Conservation (phyloP, 2,888 invertebrate species). For the Anthoptus insignis region DNA sequence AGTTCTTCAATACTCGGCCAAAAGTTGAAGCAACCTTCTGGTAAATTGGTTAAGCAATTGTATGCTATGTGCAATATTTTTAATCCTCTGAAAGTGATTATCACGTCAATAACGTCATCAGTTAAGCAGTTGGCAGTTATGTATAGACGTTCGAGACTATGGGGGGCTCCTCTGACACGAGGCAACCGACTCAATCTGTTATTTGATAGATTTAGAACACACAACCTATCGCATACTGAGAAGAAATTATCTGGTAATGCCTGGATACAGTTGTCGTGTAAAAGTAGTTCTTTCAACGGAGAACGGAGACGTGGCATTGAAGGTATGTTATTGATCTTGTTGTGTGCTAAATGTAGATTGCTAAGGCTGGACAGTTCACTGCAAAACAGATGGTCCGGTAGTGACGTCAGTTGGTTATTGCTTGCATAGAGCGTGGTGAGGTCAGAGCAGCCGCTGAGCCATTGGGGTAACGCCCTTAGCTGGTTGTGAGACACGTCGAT, state of each 20-base stretch:
- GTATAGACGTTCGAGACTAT: constrained; percentile 89
- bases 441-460: constrained; percentile 91
- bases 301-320: constrained; percentile 88
- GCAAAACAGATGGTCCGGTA: constrained; percentile 92
- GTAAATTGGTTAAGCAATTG: constrained; percentile 91
- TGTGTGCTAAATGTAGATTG: constrained; percentile 92
- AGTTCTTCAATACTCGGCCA: constrained; percentile 95
- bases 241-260: constrained; percentile 93
- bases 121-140: constrained; percentile 93
- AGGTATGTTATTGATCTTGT: constrained; percentile 91
- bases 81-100: constrained; percentile 89
- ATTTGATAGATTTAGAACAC: constrained; percentile 92
- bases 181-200: constrained; percentile 92
- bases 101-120: constrained; percentile 89
- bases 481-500: constrained; percentile 94
- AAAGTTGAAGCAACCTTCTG: constrained; percentile 91
- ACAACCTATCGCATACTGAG: constrained; percentile 88
- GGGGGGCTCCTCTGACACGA: constrained; percentile 87
- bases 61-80: constrained; percentile 92
- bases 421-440: constrained; percentile 91
- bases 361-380: constrained; percentile 91
- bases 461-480: constrained; percentile 91
- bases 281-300: constrained; percentile 90
- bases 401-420: constrained; percentile 90
- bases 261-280: constrained; percentile 93